These are phyloP conservation scores for Cyphomyrus discorhynchus DNA, from an alignment of 2,113 vertebrate species.

Conservation along the genomic window DNA sequence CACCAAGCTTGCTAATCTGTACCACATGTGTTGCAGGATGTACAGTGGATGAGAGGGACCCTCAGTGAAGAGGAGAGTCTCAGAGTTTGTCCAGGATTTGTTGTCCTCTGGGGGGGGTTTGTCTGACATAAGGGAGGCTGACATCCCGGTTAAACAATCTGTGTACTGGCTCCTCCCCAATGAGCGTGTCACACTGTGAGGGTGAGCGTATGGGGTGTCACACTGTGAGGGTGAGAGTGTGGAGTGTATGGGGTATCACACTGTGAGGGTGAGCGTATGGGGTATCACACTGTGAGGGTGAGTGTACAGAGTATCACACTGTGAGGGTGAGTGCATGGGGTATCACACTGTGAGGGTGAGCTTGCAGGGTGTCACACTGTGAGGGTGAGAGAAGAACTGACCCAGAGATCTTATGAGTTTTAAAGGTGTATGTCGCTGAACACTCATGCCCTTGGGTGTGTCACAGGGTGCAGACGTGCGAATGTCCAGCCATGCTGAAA, in stretches of 20 bases:
- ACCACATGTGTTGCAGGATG: constrained; percentile 42
- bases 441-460: background rate
- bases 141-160: background rate
- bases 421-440: background rate
- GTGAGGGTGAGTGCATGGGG: too few relatives aligned
- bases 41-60: constrained; percentile 24
- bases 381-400: background rate
- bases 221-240: background rate
- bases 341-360: background rate
- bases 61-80: constrained; percentile 25
- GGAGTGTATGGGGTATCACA: background rate
- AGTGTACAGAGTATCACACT: background rate
- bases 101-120: background rate
- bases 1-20: constrained; percentile 36
- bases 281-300: background rate
- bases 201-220: background rate
- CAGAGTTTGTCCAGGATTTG: constrained; percentile 17
- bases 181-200: background rate
- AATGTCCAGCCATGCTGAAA: background rate
- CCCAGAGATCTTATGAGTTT: background rate
- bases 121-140: constrained; percentile 25
- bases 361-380: background rate
- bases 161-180: background rate
- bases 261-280: background rate
- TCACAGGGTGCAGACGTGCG: too few relatives aligned